Conservation (phyloP, 2,888 invertebrate genomes). For the Alcis repandata region DNA sequence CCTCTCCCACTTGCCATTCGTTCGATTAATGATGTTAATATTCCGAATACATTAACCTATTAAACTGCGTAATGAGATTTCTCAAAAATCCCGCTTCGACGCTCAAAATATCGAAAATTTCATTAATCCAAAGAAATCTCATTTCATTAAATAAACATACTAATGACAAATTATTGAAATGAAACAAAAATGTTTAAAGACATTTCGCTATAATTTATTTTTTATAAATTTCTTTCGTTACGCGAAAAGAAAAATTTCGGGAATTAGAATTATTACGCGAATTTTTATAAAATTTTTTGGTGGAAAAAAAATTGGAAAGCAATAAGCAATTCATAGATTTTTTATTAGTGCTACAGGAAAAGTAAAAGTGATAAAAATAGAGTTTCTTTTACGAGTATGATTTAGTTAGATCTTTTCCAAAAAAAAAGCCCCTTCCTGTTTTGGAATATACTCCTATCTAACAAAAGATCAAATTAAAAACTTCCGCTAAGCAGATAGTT, state of each 20-base stretch:
- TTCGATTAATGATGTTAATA: slow-evolving; percentile 50
- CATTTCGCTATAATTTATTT: slow-evolving; percentile 8
- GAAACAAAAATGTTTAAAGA: slow-evolving; percentile 9
- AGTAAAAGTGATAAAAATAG: too few relatives aligned
- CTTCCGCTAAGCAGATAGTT: too few relatives aligned
- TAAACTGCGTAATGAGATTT: slow-evolving; percentile 32
- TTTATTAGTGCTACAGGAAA: too few relatives aligned
- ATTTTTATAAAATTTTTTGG: background rate
- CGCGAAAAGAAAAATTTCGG: background rate
- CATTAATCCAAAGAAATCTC: slow-evolving; percentile 10
- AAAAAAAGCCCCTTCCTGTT: too few relatives aligned
- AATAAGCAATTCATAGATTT: too few relatives aligned
- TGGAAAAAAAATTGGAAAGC: too few relatives aligned
- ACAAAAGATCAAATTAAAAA: too few relatives aligned
- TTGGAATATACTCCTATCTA: too few relatives aligned
- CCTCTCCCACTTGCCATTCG: slow-evolving; percentile 21
- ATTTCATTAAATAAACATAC: slow-evolving; percentile 19
- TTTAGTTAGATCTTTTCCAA: too few relatives aligned
- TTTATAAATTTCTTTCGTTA: background rate
- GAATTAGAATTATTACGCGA: too few relatives aligned
- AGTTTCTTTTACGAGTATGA: too few relatives aligned
- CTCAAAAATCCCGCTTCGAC: background rate
- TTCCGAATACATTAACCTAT: slow-evolving; percentile 50
- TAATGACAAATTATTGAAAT: background rate
- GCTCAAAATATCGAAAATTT: slow-evolving; percentile 17